A percentile compares a stretch with the other conserved stretches of the same genome.
phyloP scores from a whole-genome alignment of 2,797 vertebrate species.

The Holocentrus rufus region DNA sequence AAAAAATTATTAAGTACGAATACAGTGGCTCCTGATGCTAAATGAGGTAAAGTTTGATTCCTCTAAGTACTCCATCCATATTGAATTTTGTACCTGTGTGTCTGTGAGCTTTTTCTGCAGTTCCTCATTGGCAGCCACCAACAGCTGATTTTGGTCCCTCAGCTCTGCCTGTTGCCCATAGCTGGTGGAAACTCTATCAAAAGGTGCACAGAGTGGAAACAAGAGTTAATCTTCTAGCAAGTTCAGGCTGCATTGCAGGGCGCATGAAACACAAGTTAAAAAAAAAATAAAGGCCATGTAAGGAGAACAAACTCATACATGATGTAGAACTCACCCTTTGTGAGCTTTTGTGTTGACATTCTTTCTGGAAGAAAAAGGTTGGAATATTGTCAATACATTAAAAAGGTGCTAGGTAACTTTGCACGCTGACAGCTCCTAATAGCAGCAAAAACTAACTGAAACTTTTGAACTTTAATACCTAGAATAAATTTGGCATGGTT shows the following conservation, averaged over 20 bases:
- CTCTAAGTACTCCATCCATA: background rate
- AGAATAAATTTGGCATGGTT: too few relatives aligned
- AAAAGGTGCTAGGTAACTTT: background rate
- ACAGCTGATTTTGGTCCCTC: constrained; percentile 83
- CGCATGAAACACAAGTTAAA: background rate
- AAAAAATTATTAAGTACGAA: too few relatives aligned
- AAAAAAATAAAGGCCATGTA: background rate
- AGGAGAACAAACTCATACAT: background rate
- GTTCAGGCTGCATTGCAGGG: background rate
- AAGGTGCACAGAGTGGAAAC: background rate
- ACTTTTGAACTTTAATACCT: too few relatives aligned
- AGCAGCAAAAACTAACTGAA: too few relatives aligned
- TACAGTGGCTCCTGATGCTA: too few relatives aligned
- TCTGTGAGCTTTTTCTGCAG: constrained; percentile 80
- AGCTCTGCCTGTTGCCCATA: constrained; percentile 85
- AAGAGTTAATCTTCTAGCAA: background rate
- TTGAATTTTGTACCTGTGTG: constrained; percentile 76
- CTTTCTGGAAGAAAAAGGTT: constrained; percentile 65
- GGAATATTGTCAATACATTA: background rate
- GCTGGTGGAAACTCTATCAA: constrained; percentile 75
- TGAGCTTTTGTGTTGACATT: constrained; percentile 50
- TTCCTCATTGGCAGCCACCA: constrained; percentile 81
- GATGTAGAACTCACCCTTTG: constrained; percentile 69
- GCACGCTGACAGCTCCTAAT: too few relatives aligned
- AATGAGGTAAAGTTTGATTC: too few relatives aligned